These are phyloP conservation scores for Trichacis sp. DNA, from an alignment of 2,888 invertebrate species.

Conservation along the genomic window DNA sequence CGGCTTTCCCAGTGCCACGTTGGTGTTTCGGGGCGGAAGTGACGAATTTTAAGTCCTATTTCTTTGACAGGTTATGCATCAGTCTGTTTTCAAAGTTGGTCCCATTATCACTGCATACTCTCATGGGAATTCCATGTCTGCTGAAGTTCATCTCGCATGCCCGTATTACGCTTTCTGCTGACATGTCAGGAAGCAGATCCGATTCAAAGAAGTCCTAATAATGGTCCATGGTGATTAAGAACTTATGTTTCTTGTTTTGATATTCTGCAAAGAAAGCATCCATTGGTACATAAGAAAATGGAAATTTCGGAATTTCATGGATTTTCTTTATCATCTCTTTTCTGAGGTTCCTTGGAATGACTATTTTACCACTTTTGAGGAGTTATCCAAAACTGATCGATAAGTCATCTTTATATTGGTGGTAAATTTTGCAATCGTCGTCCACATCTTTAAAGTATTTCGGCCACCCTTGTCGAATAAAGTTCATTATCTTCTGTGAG, in stretches of 20 bases:
- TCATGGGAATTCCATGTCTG: not conserved
- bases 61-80: not conserved
- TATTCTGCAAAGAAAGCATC: slow-evolving; percentile 18
- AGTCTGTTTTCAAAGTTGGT: too few species aligned
- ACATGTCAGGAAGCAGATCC: not conserved
- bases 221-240: slow-evolving; percentile 5
- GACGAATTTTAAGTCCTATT: slow-evolving; percentile 15
- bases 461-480: too few species aligned
- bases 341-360: too few species aligned
- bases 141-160: not conserved
- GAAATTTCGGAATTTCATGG: slow-evolving; percentile 16
- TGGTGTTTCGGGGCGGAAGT: too few species aligned
- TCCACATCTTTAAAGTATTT: too few species aligned
- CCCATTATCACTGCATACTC: not conserved
- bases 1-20: too few species aligned
- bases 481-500: too few species aligned
- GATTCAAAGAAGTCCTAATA: slow-evolving; percentile 13
- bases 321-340: slow-evolving; percentile 11
- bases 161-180: not conserved
- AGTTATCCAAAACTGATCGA: too few species aligned
- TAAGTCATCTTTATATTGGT: too few species aligned
- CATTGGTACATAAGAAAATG: slow-evolving; percentile 19
- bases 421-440: too few species aligned
- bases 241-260: slow-evolving; percentile 3
- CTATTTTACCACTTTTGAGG: too few species aligned